These are phyloP conservation scores for Fratercula arctica DNA, from an alignment of 2,797 vertebrate species.

Conservation along the genomic window DNA sequence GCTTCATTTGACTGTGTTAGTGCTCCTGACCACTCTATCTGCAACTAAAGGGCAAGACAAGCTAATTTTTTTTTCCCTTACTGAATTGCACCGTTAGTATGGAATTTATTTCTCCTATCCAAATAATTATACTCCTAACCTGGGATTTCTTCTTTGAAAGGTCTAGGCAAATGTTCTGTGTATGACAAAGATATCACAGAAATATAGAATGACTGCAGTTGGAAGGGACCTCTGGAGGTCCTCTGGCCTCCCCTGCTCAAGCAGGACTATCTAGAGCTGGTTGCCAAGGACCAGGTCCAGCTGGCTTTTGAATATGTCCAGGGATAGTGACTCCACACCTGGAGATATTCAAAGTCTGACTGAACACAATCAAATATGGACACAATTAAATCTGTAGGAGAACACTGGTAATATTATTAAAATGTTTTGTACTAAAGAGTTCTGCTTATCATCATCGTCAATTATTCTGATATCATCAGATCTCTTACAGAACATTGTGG, in stretches of 20 bases:
- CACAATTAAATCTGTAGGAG: background rate
- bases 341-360: background rate
- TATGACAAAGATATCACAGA: background rate
- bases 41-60: background rate
- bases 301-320: background rate
- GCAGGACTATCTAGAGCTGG: background rate
- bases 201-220: background rate
- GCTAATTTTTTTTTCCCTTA: background rate
- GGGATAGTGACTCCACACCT: background rate
- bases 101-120: background rate
- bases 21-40: background rate
- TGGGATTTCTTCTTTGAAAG: background rate
- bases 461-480: background rate
- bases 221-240: background rate
- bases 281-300: background rate
- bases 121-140: background rate
- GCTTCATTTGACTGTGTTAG: background rate
- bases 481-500: background rate
- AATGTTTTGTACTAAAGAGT: background rate
- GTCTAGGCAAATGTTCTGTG: background rate
- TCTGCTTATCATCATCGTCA: background rate
- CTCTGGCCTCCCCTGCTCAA: background rate
- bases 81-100: background rate
- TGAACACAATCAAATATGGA: background rate
- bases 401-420: background rate